Base-by-base conservation (phyloP, 2,888 invertebrate species). In the Andrena marginata region DNA sequence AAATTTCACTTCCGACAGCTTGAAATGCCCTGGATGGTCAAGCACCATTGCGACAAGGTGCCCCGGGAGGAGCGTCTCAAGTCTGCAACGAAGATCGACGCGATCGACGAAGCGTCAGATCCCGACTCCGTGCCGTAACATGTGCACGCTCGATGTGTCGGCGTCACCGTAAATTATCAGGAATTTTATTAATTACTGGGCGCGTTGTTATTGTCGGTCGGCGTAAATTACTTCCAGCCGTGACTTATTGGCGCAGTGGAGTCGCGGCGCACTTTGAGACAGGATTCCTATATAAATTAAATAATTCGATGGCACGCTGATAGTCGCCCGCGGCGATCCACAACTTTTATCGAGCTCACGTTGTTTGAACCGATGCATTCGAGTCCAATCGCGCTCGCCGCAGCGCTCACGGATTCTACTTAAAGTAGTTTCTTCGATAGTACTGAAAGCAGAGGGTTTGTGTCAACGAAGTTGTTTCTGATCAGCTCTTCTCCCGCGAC, bases 131-230 rank as follows among this genome's bases (percentile, higher is more conserved):
- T 23, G 56, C 56, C 4, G 56, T 23, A 26, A 23, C 42, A 35
- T 26, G 56, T 56, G 56, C 42, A 42, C 8, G 20, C 69, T 42
- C 42, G 73, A 73, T 51, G 73, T 35, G 35, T 8, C 60, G 49
- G 48, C 51, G 49, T 26, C 54, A 59, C 13, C 74, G 71, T 85
- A 83, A 83, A 83, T 85, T 83, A 85, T 54, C 59, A 29, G 26
- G 63, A 65, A 59, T 77, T 77, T 75, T 72, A 80, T 85, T 85
- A 84, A 85, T 85, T 76, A 67, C 75, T 70, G 77, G 73, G 68
- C 33, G 68, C 68, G 49, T 85, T 72, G 83, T 85, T 75, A 70
- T 75, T 71, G 69, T 51, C 64, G 29, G 65, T 74, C 77, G 77
- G 59, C 29, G 72, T 68, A 78, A 85, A 83, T 85, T 80, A 80